Conservation (phyloP, 2,888 invertebrate genomes). For the Agrilus mali region DNA sequence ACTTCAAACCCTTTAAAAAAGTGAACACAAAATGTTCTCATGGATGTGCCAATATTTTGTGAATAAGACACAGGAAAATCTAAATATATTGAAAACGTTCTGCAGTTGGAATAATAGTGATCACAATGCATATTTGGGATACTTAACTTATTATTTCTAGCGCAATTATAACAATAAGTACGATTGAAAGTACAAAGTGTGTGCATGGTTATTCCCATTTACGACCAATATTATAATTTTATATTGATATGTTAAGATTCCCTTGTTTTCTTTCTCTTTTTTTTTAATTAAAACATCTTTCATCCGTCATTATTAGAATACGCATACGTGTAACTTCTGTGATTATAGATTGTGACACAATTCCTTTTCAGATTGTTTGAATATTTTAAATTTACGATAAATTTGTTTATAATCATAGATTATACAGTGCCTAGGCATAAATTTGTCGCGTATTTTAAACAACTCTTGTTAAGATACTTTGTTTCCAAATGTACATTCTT, state of each 20-base stretch:
- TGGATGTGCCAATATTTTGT: no score
- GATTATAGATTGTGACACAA: conserved; percentile 31
- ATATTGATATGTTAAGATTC: conserved; percentile 6
- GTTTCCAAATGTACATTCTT: conserved; percentile 22
- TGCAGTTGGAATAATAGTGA: no score
- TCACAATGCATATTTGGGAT: background rate
- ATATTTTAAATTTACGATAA: conserved; percentile 21
- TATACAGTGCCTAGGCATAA: conserved; percentile 32
- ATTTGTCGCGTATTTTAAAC: conserved; percentile 14
- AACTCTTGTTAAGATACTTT: conserved; percentile 11
- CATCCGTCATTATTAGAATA: conserved; percentile 12
- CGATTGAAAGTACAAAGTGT: conserved; percentile 21
- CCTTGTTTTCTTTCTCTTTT: conserved; percentile 7
- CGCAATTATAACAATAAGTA: conserved; percentile 7
- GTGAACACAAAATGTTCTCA: no score
- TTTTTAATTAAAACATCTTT: conserved; percentile 7
- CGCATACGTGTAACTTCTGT: conserved; percentile 27
- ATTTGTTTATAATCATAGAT: conserved; percentile 25
- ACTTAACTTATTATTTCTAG: conserved; percentile 7
- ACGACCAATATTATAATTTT: conserved; percentile 22
- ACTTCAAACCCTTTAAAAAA: no score
- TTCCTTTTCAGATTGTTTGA: conserved; percentile 23
- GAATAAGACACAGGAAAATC: no score
- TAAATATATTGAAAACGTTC: no score
- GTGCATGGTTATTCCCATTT: conserved; percentile 7